These are phyloP conservation scores for Abrostola tripartita DNA, from an alignment of 2,888 invertebrate genomes.

Conservation along the genomic window DNA sequence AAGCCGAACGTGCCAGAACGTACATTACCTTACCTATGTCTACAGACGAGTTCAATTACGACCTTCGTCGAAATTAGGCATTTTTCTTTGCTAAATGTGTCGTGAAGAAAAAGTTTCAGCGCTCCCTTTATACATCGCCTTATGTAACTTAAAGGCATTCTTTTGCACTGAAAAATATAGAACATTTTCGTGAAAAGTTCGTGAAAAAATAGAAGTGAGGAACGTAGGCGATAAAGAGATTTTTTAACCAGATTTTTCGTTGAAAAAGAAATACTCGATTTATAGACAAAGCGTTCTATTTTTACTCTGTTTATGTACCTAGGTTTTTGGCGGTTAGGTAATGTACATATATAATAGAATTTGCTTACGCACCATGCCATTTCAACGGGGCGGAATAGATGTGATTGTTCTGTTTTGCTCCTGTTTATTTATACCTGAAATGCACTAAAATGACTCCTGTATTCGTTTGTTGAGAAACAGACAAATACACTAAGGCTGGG, in stretches of 20 bases:
- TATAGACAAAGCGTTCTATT: constrained; percentile 11
- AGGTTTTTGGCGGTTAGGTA: constrained; percentile 1
- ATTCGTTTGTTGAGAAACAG: too few species aligned
- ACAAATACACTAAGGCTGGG: too few species aligned
- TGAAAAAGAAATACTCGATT: constrained; percentile 10
- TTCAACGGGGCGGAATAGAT: too few species aligned
- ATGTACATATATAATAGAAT: neutral
- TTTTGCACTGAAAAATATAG: constrained; percentile 36
- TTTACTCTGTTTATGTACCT: constrained; percentile 11
- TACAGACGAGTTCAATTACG: constrained; percentile 51
- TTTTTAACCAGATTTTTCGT: constrained; percentile 25
- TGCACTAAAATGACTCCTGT: too few species aligned
- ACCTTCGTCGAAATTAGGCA: constrained; percentile 55
- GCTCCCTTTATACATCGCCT: constrained; percentile 29
- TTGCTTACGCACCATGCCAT: too few species aligned
- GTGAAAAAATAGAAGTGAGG: constrained; percentile 34
- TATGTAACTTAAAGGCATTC: constrained; percentile 45
- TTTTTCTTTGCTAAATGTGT: constrained; percentile 60
- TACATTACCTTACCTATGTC: constrained; percentile 55
- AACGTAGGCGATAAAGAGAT: constrained; percentile 35
- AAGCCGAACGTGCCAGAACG: constrained; percentile 51
- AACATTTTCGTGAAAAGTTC: constrained; percentile 42
- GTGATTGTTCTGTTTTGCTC: too few species aligned
- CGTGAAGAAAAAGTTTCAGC: constrained; percentile 53
- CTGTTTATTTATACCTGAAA: too few species aligned